Evolutionary conservation across 2,888 invertebrate species (phyloP), one percentile per base, ranked within the genome.

Genomic region (Eupithecia exiguata): DNA sequence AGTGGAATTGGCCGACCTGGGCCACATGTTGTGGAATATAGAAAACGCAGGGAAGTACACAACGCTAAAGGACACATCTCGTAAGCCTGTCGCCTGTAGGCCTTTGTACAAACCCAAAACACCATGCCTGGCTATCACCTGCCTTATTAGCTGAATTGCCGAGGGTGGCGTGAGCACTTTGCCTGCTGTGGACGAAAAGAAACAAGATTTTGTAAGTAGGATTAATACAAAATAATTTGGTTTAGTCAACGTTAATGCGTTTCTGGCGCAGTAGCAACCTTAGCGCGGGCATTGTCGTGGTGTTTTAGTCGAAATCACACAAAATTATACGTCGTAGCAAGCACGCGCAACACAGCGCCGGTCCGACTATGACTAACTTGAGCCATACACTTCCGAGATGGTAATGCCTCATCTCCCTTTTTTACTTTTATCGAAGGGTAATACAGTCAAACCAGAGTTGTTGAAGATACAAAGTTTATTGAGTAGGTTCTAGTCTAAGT

Each of bases 11-110:
- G 68, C 36, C 1, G 35, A 46, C 78, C 96, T 95, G 0, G 98
- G 97, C 0, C 98, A 99, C 77, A 98, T 89, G 74, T 96, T 96
- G 89, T 99, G 99, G 21, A 99, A 95, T 70, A 98, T 97, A 30
- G 99, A 99, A 91, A 99, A 99, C 74, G 99, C 92, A 43, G 99
- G 99, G 94, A 99, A 99, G 94, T 99, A 99, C 62, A 99, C 97
- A 36, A 99, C 95, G 40, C 99, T 99, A 95, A 99, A 99, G 43
- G 98, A 97, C 5, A 99, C 97, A 91, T 99, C 99, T 75, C 99
- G 95, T 0, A 98, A 95, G 82, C 97, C 97, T 0, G 99, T 99
- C 3, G 99, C 99, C 6, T 97, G 97, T 14, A 97, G 96, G 35
- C 99, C 99, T 89, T 97, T 98, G 92, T 99, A 99, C 72, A 99